These are phyloP conservation scores for Clarias gariepinus DNA, from an alignment of 2,113 vertebrate genomes.

Conservation along the genomic window DNA sequence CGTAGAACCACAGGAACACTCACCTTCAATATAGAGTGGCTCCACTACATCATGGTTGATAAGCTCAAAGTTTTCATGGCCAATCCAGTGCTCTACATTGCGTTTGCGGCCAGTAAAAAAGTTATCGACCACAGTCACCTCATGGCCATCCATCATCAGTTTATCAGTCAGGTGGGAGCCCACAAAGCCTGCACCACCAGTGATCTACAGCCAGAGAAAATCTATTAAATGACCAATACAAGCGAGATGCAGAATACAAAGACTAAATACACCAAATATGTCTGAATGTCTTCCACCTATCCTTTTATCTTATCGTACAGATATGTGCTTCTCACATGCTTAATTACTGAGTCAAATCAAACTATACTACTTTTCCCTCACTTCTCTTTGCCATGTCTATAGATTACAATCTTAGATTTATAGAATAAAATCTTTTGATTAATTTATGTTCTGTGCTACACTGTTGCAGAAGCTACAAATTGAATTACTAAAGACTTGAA, in stretches of 20 bases:
- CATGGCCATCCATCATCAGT: conserved; percentile 99
- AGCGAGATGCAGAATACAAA: background rate
- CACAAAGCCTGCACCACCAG: conserved; percentile 96
- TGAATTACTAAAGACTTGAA: too few species aligned
- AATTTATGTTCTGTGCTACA: too few species aligned
- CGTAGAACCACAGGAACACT: conserved; percentile 50
- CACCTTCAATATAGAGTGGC: conserved; percentile 97
- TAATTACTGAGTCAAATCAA: background rate
- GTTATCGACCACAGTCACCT: conserved; percentile 99
- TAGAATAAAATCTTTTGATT: background rate
- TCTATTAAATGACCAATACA: background rate
- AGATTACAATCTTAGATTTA: too few species aligned
- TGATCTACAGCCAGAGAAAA: conserved; percentile 76
- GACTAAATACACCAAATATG: too few species aligned
- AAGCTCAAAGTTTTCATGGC: conserved; percentile 98
- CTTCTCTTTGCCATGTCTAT: background rate
- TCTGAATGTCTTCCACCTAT: background rate
- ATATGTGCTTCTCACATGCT: background rate
- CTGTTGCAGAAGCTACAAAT: background rate
- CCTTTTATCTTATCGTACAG: background rate
- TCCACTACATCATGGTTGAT: conserved; percentile 99
- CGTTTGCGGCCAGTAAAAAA: conserved; percentile 98
- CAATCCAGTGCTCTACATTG: conserved; percentile 99
- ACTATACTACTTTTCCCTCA: too few species aligned
- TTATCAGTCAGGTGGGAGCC: conserved; percentile 98